Evolutionary conservation across 2,113 vertebrate genomes (phyloP).

Genomic region (Terrapene triunguis): DNA sequence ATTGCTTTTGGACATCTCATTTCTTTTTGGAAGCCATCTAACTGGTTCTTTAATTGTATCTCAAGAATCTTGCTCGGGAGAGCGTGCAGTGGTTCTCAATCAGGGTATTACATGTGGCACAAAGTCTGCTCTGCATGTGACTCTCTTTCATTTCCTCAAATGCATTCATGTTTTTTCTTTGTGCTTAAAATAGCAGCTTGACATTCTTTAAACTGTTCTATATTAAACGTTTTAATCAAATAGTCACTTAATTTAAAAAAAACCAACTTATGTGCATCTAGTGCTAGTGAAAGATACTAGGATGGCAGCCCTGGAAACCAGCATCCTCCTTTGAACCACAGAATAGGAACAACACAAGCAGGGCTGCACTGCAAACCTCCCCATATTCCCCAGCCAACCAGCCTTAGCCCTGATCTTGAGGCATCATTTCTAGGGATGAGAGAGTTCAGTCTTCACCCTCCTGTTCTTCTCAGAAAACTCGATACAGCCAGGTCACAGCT

Average conservation of each 20-base stretch:
- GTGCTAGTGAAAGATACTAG: no score
- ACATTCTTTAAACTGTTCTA: neutral
- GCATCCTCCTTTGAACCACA: neutral
- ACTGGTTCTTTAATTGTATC: slow-evolving; percentile 11
- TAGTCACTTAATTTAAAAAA: neutral
- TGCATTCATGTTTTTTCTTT: neutral
- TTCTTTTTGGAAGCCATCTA: neutral
- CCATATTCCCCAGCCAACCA: neutral
- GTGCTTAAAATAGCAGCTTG: neutral
- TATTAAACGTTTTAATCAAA: neutral
- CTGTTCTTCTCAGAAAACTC: neutral
- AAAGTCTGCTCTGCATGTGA: neutral
- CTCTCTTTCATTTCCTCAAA: neutral
- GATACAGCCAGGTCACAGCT: neutral
- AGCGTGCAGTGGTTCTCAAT: neutral
- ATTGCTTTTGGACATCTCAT: neutral
- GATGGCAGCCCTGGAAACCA: neutral
- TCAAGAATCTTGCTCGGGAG: neutral
- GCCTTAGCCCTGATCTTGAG: neutral
- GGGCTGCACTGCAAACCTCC: neutral
- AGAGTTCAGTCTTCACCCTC: neutral
- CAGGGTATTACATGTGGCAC: neutral
- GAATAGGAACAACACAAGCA: neutral
- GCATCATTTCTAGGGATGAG: neutral
- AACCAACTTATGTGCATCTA: no score